Conservation (phyloP, 2,888 invertebrate species). For the Drosophila colorata region DNA sequence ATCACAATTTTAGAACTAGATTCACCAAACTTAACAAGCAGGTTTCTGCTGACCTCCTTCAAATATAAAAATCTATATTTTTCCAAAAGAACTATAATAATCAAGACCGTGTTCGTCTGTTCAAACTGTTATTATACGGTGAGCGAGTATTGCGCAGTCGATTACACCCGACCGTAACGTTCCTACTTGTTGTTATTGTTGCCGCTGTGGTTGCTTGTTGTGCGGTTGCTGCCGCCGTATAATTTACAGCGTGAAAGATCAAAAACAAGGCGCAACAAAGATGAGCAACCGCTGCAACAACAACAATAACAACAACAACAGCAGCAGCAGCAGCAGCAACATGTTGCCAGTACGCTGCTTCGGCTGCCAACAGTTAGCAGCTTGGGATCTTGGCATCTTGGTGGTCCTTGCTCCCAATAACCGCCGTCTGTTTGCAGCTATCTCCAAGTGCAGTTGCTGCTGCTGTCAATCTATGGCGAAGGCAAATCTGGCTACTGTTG, state of each 20-base stretch:
- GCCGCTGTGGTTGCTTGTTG: conserved; percentile 19
- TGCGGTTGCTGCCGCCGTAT: conserved; percentile 36
- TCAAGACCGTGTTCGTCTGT: no score
- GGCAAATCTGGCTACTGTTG: conserved; percentile 79
- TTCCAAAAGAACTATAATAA: no score
- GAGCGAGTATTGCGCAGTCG: no score
- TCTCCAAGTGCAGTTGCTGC: conserved; percentile 46
- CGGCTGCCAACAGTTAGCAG: conserved; percentile 40
- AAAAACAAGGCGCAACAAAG: conserved; percentile 59
- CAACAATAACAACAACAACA: conserved; percentile 10
- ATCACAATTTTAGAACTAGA: no score
- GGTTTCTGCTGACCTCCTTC: no score
- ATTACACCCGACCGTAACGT: no score
- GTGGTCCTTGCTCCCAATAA: conserved; percentile 59
- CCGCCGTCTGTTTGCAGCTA: conserved; percentile 32
- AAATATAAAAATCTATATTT: no score
- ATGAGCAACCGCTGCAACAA: conserved; percentile 42
- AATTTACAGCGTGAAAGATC: conserved; percentile 64
- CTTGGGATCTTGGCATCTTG: conserved; percentile 40
- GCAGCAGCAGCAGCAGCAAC: conserved; percentile 36
- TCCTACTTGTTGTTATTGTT: conserved; percentile 12
- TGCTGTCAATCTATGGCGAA: conserved; percentile 75
- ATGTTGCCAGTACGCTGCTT: conserved; percentile 56
- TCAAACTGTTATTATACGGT: no score
- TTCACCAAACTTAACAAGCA: no score